Base-by-base conservation (phyloP, 35 echinoderm and acorn worm species). In the Eucidaris tribuloides region DNA sequence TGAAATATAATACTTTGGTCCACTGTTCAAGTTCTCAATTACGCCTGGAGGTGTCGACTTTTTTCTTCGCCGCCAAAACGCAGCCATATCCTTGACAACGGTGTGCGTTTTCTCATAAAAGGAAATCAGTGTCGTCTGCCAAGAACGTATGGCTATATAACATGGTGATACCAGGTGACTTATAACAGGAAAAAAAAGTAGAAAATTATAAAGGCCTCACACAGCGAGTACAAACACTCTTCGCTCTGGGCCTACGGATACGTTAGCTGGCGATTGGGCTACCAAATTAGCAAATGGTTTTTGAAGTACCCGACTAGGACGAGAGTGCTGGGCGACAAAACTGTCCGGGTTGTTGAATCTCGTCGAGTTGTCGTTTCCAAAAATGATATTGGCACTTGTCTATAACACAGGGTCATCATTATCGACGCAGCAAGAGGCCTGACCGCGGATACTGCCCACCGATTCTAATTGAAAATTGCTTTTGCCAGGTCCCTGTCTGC, bases 221-320 rank as follows among this genome's bases (percentile, higher is more conserved):
- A 74, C 68, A 41, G 68, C 3, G 68, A 74, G 44, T 74, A 74
- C 44, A 74, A 74, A 74, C 68, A 74, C 40, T 42, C 24, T 14
- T 35, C 68, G 24, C 68, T 44, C 35, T 9, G 34, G 25, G 38
- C 68, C 68, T 40, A 40, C 68, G 37, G 68, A 14, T 74, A 24
- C 68, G 44, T 41, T 74, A 44, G 35, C 68, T 33, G 68, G 68
- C 41, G 28, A 74, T 74, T 74, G 38, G 44, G 40, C 68, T 74
- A 42, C 24, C 37, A 42, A 40, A 74, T 74, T 74, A 74, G 68
- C 37, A 74, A 74, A 74, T 74, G 68, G 68, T 74, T 74, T 74
- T 74, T 74, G 68, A 74, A 74, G 68, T 74, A 44, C 68, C 68
- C 68, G 68, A 74, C 68, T 38, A 74, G 38, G 68, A n/a, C 68